Percentiles rank a stretch among this genome's conserved stretches.
Evolutionary conservation across 2,113 vertebrate species (phyloP).

Genomic region (Anguilla japonica): DNA sequence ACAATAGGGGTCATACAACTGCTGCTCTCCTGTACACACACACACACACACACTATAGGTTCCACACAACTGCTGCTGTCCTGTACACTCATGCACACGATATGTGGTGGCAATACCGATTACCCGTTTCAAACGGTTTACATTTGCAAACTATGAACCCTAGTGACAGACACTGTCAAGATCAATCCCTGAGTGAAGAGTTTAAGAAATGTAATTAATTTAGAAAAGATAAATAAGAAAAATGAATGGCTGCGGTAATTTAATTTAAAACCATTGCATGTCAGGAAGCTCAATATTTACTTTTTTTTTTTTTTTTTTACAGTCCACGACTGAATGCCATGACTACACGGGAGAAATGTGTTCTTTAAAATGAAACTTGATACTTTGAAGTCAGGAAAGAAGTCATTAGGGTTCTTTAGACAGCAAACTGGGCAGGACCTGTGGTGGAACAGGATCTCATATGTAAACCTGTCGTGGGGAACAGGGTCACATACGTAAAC

Average conservation of each 20-base stretch:
- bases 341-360: slow-evolving; percentile 58
- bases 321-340: slow-evolving; percentile 53
- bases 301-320: slow-evolving; percentile 62
- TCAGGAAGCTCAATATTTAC: slow-evolving; percentile 65
- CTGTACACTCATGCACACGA: too few relatives aligned
- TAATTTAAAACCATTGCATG: slow-evolving; percentile 49
- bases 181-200: too few relatives aligned
- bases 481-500: too few relatives aligned
- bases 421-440: slow-evolving; percentile 60
- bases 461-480: background rate
- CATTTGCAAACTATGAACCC: too few relatives aligned
- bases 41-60: too few relatives aligned
- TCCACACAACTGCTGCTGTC: too few relatives aligned
- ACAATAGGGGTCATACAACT: too few relatives aligned
- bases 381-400: slow-evolving; percentile 74
- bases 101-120: too few relatives aligned
- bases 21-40: background rate
- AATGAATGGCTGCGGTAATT: slow-evolving; percentile 44
- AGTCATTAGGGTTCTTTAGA: slow-evolving; percentile 69
- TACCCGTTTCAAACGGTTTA: too few relatives aligned
- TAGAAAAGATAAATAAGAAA: background rate
- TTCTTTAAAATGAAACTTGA: slow-evolving; percentile 62
- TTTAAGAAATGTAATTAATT: too few relatives aligned
- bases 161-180: too few relatives aligned
- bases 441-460: slow-evolving; percentile 9